Evolutionary conservation across 2,888 invertebrate genomes (phyloP).

Genomic region (Venusia cambrica): DNA sequence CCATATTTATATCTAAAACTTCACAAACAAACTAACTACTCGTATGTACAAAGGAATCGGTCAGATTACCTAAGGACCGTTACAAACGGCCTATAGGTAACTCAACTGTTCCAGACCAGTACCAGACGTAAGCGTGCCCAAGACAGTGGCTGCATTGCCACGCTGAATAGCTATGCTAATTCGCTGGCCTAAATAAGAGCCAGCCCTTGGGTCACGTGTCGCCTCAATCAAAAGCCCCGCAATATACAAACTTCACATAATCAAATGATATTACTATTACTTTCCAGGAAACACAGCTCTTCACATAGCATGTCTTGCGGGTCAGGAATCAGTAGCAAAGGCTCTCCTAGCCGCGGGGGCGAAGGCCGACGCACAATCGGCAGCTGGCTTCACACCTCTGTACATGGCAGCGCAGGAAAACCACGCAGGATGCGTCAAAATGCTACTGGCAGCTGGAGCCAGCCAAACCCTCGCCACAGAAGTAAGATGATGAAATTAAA

Average conservation of each 20-base stretch:
- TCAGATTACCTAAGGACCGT: no score
- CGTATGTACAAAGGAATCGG: no score
- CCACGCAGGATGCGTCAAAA: constrained; percentile 95
- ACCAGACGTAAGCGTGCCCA: no score
- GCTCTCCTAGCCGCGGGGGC: constrained; percentile 95
- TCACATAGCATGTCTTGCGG: constrained; percentile 98
- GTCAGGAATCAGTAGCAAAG: constrained; percentile 95
- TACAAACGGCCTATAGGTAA: no score
- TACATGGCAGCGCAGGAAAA: constrained; percentile 99
- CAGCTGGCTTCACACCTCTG: constrained; percentile 98
- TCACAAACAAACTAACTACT: no score
- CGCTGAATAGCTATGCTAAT: no score
- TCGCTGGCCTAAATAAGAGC: neutral
- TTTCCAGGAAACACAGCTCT: constrained; percentile 89
- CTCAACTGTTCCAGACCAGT: no score
- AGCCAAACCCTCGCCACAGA: constrained; percentile 98
- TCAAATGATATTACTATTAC: constrained; percentile 1
- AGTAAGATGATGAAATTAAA: constrained; percentile 66
- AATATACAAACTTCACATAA: no score
- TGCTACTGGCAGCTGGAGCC: constrained; percentile 94
- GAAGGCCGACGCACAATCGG: constrained; percentile 97
- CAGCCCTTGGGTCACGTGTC: neutral
- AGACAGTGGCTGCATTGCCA: no score
- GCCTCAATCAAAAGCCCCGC: no score
- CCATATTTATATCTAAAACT: no score